These are phyloP conservation scores for Meteorus sp. DNA, from an alignment of 1,140 invertebrate species.

Conservation along the genomic window DNA sequence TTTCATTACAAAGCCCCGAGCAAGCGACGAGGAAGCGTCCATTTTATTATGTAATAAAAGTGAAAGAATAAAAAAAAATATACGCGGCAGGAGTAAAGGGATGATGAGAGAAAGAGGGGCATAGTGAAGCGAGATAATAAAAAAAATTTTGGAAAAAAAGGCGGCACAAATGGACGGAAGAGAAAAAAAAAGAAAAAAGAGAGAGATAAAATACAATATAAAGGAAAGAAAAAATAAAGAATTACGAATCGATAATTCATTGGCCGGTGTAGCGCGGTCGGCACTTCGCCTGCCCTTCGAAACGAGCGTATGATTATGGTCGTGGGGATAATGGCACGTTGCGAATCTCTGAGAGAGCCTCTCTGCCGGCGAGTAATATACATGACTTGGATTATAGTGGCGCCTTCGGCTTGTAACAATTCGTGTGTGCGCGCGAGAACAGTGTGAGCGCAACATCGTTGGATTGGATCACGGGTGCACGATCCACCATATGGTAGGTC, in stretches of 20 bases:
- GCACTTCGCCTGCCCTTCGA: constrained; percentile 25
- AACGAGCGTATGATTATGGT: constrained; percentile 43
- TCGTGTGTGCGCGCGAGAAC: background rate
- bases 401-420: constrained; percentile 13
- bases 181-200: background rate
- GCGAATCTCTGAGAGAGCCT: constrained; percentile 25
- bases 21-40: background rate
- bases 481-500: too few relatives aligned
- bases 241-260: constrained; percentile 39
- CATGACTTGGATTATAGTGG: constrained; percentile 8
- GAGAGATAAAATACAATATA: constrained; percentile 27
- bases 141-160: too few relatives aligned
- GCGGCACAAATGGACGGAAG: background rate
- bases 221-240: constrained; percentile 27
- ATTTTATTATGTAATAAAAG: constrained; percentile 25
- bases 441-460: background rate
- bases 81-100: constrained; percentile 15
- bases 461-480: too few relatives aligned
- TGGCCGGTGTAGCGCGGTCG: constrained; percentile 18
- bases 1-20: constrained; percentile 12
- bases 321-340: constrained; percentile 34
- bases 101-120: constrained; percentile 19
- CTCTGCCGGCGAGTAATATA: constrained; percentile 1
- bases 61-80: constrained; percentile 14
- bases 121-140: constrained; percentile 1